Evolutionary conservation across 2,888 invertebrate genomes (phyloP).

Genomic region (Geotrupes spiniger): DNA sequence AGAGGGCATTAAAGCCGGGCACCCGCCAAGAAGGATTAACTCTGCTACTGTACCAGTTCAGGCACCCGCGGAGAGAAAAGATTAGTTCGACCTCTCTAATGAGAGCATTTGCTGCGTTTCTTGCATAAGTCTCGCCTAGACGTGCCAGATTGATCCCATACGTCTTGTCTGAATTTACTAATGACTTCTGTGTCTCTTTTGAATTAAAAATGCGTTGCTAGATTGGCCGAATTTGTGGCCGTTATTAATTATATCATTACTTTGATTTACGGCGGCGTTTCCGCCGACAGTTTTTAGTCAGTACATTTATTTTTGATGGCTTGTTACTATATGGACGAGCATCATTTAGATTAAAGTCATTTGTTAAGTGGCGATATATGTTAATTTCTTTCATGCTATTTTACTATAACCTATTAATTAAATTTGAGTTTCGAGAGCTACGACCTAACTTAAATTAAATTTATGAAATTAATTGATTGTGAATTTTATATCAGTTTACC

Average conservation of each 20-base stretch:
- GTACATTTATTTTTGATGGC: constrained; percentile 3
- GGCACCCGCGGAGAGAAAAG: constrained; percentile 22
- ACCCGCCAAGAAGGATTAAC: constrained; percentile 33
- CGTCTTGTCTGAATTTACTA: constrained; percentile 14
- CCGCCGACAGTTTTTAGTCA: constrained; percentile 14
- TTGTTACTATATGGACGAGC: constrained; percentile 5
- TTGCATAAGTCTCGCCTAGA: constrained; percentile 11
- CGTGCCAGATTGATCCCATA: constrained; percentile 11
- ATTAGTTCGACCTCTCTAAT: constrained; percentile 24
- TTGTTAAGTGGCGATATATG: constrained; percentile 10
- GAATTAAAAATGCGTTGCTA: constrained; percentile 16
- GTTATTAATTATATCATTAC: constrained; percentile 21
- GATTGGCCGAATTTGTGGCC: constrained; percentile 15
- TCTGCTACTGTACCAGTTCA: constrained; percentile 27
- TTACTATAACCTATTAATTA: too few species aligned
- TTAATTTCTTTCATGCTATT: constrained; percentile 7
- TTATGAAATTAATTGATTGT: too few species aligned
- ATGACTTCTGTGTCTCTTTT: constrained; percentile 9
- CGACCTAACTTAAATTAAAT: too few species aligned
- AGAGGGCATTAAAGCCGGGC: constrained; percentile 31
- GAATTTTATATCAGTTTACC: too few species aligned
- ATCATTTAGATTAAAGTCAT: constrained; percentile 15
- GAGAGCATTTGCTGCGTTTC: constrained; percentile 29
- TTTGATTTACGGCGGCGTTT: constrained; percentile 18
- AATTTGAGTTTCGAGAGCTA: too few species aligned